A percentile compares a stretch with the other conserved stretches of the same genome.
These are phyloP conservation scores for Eupsilia transversa DNA, from an alignment of 2,888 invertebrate species.

Conservation along the genomic window DNA sequence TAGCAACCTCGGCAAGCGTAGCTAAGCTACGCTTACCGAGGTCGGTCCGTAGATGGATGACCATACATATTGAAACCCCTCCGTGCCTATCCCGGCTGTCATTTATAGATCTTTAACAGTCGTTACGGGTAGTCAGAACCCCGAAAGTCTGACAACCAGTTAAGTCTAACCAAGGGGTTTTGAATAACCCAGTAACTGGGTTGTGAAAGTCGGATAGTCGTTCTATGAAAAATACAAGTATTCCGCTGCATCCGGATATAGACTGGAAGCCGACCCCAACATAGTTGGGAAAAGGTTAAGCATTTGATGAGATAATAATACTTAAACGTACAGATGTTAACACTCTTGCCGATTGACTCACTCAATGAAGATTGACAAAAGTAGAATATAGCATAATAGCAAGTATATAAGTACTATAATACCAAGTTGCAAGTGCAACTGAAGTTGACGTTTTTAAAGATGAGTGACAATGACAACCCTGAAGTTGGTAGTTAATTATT, in stretches of 20 bases:
- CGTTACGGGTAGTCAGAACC: not conserved
- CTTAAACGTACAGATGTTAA: not conserved
- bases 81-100: not conserved
- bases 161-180: not conserved
- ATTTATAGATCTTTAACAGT: not conserved
- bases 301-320: not conserved
- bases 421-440: not conserved
- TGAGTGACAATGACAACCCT: slow-evolving; percentile 40
- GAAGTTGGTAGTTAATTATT: slow-evolving; percentile 7
- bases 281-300: not conserved
- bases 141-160: not conserved
- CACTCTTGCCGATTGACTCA: too few species aligned
- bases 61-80: not conserved
- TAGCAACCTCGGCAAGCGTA: too few species aligned
- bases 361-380: slow-evolving; percentile 51
- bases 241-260: not conserved
- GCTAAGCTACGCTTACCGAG: not conserved
- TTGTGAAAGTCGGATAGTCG: not conserved
- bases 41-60: not conserved
- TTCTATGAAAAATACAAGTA: not conserved
- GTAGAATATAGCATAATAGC: too few species aligned
- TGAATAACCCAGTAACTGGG: not conserved
- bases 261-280: not conserved
- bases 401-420: too few species aligned
- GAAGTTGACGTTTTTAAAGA: not conserved